Percentiles rank a stretch among this genome's conserved stretches.
phyloP scores from a whole-genome alignment of 2,888 invertebrate species.

The Leucophenga montana region DNA sequence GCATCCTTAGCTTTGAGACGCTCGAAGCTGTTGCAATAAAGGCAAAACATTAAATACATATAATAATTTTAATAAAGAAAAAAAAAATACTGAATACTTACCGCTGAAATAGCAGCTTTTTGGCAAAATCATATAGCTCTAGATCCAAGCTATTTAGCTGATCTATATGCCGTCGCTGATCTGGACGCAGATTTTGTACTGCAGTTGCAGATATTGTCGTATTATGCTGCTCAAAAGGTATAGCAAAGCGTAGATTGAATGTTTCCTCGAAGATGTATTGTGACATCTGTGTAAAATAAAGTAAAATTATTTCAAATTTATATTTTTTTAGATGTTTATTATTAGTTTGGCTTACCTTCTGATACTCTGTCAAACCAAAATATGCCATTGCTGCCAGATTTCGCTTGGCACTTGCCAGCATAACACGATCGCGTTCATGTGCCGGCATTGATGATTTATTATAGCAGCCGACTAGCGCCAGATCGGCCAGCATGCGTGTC shows the following conservation, averaged over 20 bases:
- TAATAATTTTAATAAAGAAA: neutral
- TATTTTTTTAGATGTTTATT: neutral
- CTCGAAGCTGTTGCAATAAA: slow-evolving; percentile 78
- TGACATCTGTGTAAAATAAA: slow-evolving; percentile 77
- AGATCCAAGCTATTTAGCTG: slow-evolving; percentile 91
- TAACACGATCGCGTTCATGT: slow-evolving; percentile 84
- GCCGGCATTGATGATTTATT: slow-evolving; percentile 85
- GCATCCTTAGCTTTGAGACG: slow-evolving; percentile 85
- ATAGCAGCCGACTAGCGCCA: slow-evolving; percentile 96
- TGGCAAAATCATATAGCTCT: slow-evolving; percentile 94
- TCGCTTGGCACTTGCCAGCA: slow-evolving; percentile 95
- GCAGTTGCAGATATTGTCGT: slow-evolving; percentile 89
- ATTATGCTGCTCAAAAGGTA: slow-evolving; percentile 94
- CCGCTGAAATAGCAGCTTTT: slow-evolving; percentile 87
- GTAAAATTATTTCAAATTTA: neutral
- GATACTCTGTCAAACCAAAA: slow-evolving; percentile 96
- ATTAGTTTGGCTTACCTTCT: slow-evolving; percentile 81
- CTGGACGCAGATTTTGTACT: slow-evolving; percentile 82
- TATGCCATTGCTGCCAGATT: slow-evolving; percentile 97
- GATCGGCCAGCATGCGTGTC: slow-evolving; percentile 97
- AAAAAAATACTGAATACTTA: slow-evolving; percentile 55
- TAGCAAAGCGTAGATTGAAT: slow-evolving; percentile 90
- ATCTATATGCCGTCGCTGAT: slow-evolving; percentile 84
- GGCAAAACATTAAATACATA: slow-evolving; percentile 11
- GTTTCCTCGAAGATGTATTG: slow-evolving; percentile 96